Conservation (phyloP, 1,140 invertebrate genomes). For the Drosophila parvula region DNA sequence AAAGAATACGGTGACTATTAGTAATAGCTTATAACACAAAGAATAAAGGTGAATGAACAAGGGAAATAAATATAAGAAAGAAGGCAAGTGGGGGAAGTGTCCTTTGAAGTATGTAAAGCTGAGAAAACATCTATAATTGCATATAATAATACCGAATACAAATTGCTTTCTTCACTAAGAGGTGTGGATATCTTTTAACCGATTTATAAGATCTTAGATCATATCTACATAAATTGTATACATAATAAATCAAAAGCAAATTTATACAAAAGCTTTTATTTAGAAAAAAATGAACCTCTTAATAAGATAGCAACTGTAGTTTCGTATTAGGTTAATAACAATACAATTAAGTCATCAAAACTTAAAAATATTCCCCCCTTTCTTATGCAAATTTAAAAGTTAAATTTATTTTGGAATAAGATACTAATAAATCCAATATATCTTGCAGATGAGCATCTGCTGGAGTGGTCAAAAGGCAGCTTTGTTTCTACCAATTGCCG, state of each 20-base stretch:
- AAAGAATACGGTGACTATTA: too few relatives aligned
- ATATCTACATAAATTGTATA: background rate
- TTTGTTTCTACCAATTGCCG: slow-evolving; percentile 22
- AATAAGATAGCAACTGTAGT: background rate
- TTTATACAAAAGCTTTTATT: background rate
- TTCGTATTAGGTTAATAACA: background rate
- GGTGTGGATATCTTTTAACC: background rate
- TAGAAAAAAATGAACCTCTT: background rate
- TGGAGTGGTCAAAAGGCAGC: slow-evolving; percentile 1
- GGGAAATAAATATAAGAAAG: too few relatives aligned
- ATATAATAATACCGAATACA: too few relatives aligned
- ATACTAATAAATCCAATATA: slow-evolving; percentile 14
- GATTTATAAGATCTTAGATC: background rate
- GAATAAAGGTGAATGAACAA: too few relatives aligned
- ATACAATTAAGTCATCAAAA: background rate
- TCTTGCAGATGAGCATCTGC: background rate
- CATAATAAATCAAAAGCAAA: background rate
- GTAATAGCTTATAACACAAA: too few relatives aligned
- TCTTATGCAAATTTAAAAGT: slow-evolving; percentile 5
- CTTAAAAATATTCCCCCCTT: background rate
- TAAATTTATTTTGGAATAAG: background rate
- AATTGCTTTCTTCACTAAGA: background rate
- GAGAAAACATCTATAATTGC: too few relatives aligned
- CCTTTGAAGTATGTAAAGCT: too few relatives aligned
- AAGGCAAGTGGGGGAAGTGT: too few relatives aligned